Conservation (phyloP, 2,797 vertebrate species). For the Poeciliopsis gracilis region DNA sequence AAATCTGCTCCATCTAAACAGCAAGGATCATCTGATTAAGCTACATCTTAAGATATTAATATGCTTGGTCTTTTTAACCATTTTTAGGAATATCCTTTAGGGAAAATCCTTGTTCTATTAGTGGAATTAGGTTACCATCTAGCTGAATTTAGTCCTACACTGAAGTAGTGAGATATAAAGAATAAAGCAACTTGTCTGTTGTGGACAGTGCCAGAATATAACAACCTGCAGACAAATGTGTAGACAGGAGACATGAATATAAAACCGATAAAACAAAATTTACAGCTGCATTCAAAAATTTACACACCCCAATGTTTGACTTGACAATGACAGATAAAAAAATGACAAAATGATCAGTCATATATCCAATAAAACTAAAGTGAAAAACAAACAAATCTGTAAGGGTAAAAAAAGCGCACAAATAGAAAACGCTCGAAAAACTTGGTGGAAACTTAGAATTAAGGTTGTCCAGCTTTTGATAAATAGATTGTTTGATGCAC, state of each 20-base stretch:
- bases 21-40: background rate
- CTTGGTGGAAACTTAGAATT: no score
- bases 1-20: conserved; percentile 2
- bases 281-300: background rate
- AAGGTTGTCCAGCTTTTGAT: no score
- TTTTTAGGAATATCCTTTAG: background rate
- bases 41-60: background rate
- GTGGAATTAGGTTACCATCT: background rate
- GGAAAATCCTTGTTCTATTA: background rate
- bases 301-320: background rate
- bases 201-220: background rate
- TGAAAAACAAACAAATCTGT: no score
- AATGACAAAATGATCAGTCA: background rate
- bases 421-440: no score
- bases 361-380: no score
- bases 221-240: background rate
- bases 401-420: no score
- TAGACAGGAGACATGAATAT: background rate
- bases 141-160: background rate
- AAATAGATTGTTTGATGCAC: no score
- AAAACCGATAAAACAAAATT: background rate
- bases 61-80: background rate
- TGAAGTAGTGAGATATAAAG: background rate
- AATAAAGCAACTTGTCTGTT: background rate
- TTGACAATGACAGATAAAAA: background rate